Evolutionary conservation across 2,888 invertebrate species (phyloP), one percentile per base, ranked within the genome.

Genomic region (Trissolcus japonicus): DNA sequence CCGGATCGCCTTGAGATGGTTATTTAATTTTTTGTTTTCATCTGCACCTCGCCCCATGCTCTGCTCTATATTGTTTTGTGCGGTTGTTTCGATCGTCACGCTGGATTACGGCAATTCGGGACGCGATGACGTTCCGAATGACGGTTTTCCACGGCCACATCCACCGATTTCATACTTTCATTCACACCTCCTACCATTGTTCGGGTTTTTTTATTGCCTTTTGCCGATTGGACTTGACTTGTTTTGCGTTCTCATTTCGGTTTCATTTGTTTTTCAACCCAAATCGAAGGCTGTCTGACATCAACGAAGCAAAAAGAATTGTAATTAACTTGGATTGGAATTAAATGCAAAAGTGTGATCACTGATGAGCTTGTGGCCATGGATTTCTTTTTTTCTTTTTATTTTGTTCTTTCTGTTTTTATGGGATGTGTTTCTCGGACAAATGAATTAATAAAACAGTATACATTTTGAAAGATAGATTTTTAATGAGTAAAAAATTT

Each of bases 1-100:
- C 69, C 21, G 61, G 76, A 61, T 76, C 29, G 56, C 76, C 76
- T 76, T 76, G 76, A 66, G 69, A 76, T 51, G 14, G 14, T 69
- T 69, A 48, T 76, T 66, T 19, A 51, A 43, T 60, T 43, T 68
- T 53, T 61, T 60, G 25, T 25, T 25, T 25, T n/a, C 41, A 19
- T 51, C 17, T 11, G 19, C 17, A 9, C 17, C 9, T n/a, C 57
- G 6, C 14, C 14, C 16, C 21, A 7, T 56, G 21, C 21, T 9
- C n/a, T 29, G 48, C n/a, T 19, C 48, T 19, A 29, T 43, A 69
- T 71, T 71, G 57, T 63, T 53, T 57, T 21, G 55, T 41, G 6
- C 19, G 48, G 6, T 61, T 51, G 50, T 61, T 35, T 60, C 17
- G 2, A 2, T 16, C 60, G 40, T 29, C 29, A 54, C 35, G 11